These are phyloP conservation scores for Penaeus vannamei DNA, from an alignment of 1,140 invertebrate genomes.

Conservation along the genomic window DNA sequence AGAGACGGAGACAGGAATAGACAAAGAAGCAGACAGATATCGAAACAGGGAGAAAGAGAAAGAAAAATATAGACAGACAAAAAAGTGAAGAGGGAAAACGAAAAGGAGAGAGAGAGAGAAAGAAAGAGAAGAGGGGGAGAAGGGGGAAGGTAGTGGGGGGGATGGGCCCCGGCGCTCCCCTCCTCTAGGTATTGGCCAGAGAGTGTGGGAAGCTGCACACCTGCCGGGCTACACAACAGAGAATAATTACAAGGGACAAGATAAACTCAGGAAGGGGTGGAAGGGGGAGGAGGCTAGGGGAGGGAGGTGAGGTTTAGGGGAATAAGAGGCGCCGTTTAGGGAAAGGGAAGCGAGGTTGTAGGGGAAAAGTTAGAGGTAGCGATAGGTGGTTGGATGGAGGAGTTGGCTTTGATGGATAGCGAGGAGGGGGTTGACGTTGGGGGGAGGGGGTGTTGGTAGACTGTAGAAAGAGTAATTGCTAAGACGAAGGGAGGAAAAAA, in stretches of 20 bases:
- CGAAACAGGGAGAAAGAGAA: neutral
- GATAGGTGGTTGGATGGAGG: too few species aligned
- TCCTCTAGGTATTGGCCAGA: too few species aligned
- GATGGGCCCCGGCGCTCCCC: neutral
- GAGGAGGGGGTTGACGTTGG: neutral
- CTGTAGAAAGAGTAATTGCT: neutral
- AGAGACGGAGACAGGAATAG: neutral
- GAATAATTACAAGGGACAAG: slow-evolving; percentile 33
- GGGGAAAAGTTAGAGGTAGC: neutral
- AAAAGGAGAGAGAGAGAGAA: neutral
- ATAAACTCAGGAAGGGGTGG: neutral
- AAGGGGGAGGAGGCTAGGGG: neutral
- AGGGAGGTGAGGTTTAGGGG: neutral
- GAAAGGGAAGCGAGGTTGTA: neutral
- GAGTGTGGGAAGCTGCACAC: slow-evolving; percentile 24
- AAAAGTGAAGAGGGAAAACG: neutral
- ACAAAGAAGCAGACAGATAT: neutral
- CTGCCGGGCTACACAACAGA: slow-evolving; percentile 15
- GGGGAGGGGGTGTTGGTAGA: neutral
- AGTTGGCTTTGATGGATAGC: too few species aligned
- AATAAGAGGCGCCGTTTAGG: neutral
- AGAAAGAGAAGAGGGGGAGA: neutral
- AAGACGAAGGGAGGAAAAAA: neutral
- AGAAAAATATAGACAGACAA: neutral
- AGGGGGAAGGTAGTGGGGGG: neutral